Evolutionary conservation across 2,113 vertebrate species (phyloP).

Genomic region (Chaetodon trifascialis): DNA sequence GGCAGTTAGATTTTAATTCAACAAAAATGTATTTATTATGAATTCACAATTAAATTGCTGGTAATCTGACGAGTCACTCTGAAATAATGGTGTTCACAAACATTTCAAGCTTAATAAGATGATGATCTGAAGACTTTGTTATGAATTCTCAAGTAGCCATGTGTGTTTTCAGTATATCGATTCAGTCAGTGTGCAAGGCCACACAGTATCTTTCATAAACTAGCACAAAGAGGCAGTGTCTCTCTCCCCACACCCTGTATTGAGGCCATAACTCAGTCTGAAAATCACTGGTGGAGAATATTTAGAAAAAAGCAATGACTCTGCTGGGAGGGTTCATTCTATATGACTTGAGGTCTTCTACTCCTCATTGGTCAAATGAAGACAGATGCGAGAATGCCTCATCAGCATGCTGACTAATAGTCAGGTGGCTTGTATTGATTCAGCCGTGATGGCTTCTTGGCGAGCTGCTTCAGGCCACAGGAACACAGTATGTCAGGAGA

Average conservation of each 20-base stretch:
- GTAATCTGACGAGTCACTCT: neutral
- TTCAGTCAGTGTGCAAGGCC: neutral
- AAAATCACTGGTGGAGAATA: conserved; percentile 18
- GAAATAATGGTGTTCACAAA: neutral
- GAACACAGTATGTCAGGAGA: neutral
- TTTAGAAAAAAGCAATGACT: conserved; percentile 15
- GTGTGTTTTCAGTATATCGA: neutral
- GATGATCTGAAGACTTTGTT: neutral
- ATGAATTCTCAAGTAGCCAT: neutral
- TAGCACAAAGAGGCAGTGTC: conserved; percentile 11
- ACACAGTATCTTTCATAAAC: neutral
- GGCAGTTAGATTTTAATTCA: neutral
- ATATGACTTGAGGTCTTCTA: conserved; percentile 4
- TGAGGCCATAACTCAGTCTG: conserved; percentile 8
- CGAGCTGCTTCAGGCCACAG: neutral
- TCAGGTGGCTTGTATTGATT: conserved; percentile 38
- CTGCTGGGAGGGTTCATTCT: neutral
- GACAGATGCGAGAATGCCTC: conserved; percentile 7
- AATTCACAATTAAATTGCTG: too few relatives aligned
- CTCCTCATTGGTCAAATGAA: conserved; percentile 9
- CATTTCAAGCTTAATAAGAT: neutral
- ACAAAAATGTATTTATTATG: too few relatives aligned
- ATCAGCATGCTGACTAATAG: conserved; percentile 43
- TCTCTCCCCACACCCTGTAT: neutral
- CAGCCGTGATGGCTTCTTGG: conserved; percentile 11